Evolutionary conservation across 2,797 vertebrate species (phyloP).

Genomic region (Clarias laeviceps): DNA sequence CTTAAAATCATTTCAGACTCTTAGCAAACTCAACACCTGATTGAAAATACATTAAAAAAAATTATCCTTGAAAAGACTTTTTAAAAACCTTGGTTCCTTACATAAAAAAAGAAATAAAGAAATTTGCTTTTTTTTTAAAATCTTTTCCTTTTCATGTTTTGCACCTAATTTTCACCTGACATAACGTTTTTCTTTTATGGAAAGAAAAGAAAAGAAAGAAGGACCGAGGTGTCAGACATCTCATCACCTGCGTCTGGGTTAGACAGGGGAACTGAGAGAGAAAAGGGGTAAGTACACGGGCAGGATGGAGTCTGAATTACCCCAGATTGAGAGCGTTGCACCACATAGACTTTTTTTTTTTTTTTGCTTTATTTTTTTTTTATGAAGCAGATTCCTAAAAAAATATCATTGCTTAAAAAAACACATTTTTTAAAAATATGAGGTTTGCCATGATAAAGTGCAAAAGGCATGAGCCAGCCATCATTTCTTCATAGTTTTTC

Average conservation of each 20-base stretch:
- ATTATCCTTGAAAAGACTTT: not conserved
- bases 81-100: not conserved
- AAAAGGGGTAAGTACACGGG: slow-evolving; percentile 70
- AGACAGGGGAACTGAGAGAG: slow-evolving; percentile 46
- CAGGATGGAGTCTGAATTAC: slow-evolving; percentile 69
- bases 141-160: not conserved
- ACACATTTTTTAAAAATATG: not conserved
- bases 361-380: not conserved
- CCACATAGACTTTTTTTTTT: not conserved
- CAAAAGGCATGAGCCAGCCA: too few species aligned
- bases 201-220: slow-evolving; percentile 12
- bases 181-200: not conserved
- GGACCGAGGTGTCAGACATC: slow-evolving; percentile 59
- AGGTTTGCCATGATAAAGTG: too few species aligned
- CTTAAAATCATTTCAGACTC: too few species aligned
- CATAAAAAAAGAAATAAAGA: too few species aligned
- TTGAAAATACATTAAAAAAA: not conserved
- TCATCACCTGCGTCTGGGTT: slow-evolving; percentile 64
- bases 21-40: not conserved
- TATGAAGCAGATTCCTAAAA: slow-evolving; percentile 71
- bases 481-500: too few species aligned
- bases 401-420: slow-evolving; percentile 71
- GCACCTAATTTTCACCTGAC: slow-evolving; percentile 25
- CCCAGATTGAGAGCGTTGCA: slow-evolving; percentile 62
- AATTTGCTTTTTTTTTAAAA: not conserved